Evolutionary conservation across 2,888 invertebrate genomes (phyloP).

Genomic region (Hydriomena furcata): DNA sequence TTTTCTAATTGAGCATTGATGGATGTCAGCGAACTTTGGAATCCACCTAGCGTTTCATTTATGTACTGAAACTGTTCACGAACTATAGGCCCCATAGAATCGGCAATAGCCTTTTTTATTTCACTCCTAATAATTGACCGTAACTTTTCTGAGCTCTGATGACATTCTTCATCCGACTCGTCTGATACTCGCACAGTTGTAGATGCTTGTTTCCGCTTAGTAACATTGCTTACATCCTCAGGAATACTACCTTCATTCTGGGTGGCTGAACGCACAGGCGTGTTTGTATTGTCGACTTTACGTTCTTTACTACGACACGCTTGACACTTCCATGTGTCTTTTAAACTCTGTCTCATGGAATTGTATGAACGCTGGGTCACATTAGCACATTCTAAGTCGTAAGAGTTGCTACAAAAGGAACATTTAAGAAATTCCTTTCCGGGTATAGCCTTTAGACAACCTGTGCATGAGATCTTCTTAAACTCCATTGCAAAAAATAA

Average conservation of each 20-base stretch:
- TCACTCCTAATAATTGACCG: neutral
- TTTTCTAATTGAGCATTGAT: neutral
- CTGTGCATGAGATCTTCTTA: neutral
- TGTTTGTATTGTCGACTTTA: neutral
- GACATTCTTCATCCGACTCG: neutral
- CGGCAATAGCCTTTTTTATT: neutral
- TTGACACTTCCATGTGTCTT: neutral
- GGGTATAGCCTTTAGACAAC: neutral
- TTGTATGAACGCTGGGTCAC: neutral
- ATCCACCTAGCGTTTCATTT: neutral
- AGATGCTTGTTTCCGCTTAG: neutral
- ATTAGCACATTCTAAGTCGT: conserved; percentile 3
- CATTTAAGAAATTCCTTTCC: neutral
- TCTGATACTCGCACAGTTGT: neutral
- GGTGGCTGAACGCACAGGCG: neutral
- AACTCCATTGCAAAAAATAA: neutral
- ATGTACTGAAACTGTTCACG: neutral
- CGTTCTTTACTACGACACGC: neutral
- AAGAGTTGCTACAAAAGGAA: neutral
- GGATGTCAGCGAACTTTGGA: neutral
- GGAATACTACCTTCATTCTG: neutral
- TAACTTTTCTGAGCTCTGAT: neutral
- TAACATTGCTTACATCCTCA: neutral
- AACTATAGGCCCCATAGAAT: neutral
- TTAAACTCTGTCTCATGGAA: neutral